Conservation (phyloP, 2,797 vertebrate genomes). For the Crenuchus spilurus region DNA sequence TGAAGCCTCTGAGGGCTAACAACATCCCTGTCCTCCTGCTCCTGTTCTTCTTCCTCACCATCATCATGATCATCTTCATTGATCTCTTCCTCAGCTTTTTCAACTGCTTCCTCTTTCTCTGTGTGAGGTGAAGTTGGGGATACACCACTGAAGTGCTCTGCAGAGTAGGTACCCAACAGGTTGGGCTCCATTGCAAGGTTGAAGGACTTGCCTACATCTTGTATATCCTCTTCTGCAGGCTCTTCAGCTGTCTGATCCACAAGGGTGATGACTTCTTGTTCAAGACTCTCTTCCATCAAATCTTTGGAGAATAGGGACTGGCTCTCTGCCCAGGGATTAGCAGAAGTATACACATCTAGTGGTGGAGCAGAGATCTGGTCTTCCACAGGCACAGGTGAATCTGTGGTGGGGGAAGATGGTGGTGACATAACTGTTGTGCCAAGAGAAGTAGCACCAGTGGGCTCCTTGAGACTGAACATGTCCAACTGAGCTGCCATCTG, state of each 20-base stretch:
- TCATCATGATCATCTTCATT: constrained; percentile 77
- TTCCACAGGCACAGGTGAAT: constrained; percentile 62
- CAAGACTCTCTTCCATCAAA: constrained; percentile 42
- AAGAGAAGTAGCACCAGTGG: constrained; percentile 58
- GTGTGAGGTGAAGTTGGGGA: constrained; percentile 62
- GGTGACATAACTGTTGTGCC: constrained; percentile 79
- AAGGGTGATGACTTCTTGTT: constrained; percentile 50
- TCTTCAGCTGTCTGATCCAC: constrained; percentile 58
- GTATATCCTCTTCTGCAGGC: constrained; percentile 47
- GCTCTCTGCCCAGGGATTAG: constrained; percentile 60
- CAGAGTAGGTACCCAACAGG: constrained; percentile 47
- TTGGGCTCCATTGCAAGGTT: constrained; percentile 49
- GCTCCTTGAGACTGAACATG: constrained; percentile 59
- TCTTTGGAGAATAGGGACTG: constrained; percentile 35
- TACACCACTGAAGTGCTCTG: constrained; percentile 54
- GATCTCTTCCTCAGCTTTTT: constrained; percentile 82
- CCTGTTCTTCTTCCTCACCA: constrained; percentile 65
- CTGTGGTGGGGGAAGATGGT: constrained; percentile 72
- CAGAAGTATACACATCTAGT: constrained; percentile 58
- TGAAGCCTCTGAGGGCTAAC: constrained; percentile 27
- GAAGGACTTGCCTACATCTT: constrained; percentile 41
- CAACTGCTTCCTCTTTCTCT: constrained; percentile 76
- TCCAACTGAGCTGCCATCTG: constrained; percentile 61
- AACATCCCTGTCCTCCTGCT: constrained; percentile 66
- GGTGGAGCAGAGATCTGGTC: constrained; percentile 55